Evolutionary conservation across 2,797 vertebrate species (phyloP).

Genomic region (Sebastes aleutianus): DNA sequence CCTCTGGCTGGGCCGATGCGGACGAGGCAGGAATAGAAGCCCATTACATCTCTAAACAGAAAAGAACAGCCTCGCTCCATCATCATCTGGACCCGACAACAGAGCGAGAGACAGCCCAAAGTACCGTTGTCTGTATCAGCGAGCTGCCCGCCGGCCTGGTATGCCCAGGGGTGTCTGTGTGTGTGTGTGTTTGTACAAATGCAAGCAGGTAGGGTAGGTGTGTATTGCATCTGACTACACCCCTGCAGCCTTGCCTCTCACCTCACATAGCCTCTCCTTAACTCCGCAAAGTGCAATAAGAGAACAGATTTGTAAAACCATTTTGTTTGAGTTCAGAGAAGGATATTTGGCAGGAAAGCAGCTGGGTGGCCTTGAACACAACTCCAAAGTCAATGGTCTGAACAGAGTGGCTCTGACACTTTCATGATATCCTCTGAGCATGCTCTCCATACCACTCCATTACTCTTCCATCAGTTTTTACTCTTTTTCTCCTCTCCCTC

Average conservation of each 20-base stretch:
- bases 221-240: background rate
- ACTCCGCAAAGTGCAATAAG: conserved; percentile 51
- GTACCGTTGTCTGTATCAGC: conserved; percentile 61
- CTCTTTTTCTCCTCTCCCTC: conserved; percentile 21
- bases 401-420: conserved; percentile 63
- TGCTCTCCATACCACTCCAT: conserved; percentile 49
- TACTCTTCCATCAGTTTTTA: conserved; percentile 39
- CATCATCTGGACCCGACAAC: conserved; percentile 69
- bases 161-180: conserved; percentile 39
- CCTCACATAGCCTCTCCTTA: conserved; percentile 48
- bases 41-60: conserved; percentile 72
- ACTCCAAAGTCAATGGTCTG: conserved; percentile 78
- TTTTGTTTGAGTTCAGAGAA: conserved; percentile 69
- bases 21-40: conserved; percentile 71
- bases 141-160: conserved; percentile 36
- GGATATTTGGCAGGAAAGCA: conserved; percentile 72
- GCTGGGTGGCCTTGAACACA: conserved; percentile 77
- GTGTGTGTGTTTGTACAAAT: background rate
- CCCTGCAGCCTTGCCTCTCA: conserved; percentile 20
- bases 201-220: conserved; percentile 6
- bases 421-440: conserved; percentile 67
- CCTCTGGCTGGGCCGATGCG: conserved; percentile 49
- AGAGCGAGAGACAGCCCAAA: conserved; percentile 56
- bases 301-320: conserved; percentile 71
- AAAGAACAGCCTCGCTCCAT: conserved; percentile 70